A percentile compares a stretch with the other conserved stretches of the same genome.
These are phyloP conservation scores for Diaphora mendica DNA, from an alignment of 2,888 invertebrate genomes.

Conservation along the genomic window DNA sequence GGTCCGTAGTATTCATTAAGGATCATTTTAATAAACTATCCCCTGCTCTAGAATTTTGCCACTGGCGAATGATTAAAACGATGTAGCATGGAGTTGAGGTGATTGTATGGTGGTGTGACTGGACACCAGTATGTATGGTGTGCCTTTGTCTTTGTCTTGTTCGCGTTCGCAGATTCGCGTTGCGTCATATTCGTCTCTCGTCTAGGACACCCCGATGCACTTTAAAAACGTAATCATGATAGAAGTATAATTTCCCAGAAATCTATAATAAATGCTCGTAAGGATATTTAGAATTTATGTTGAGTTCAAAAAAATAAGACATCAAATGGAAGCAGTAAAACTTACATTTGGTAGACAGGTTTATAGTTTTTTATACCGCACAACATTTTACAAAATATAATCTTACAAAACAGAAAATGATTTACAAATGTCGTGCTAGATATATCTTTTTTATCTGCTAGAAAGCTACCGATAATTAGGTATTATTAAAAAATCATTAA, in stretches of 20 bases:
- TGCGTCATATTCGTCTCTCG: too few relatives aligned
- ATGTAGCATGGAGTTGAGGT: too few relatives aligned
- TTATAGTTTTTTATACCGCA: slow-evolving; percentile 32
- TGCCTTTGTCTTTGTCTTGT: too few relatives aligned
- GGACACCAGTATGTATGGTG: too few relatives aligned
- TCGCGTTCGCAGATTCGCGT: too few relatives aligned
- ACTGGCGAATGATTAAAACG: too few relatives aligned
- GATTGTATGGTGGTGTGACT: too few relatives aligned
- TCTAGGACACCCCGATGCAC: neutral
- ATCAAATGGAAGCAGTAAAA: slow-evolving; percentile 4
- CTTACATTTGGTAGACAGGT: slow-evolving; percentile 37
- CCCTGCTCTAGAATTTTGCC: too few relatives aligned
- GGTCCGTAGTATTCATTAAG: too few relatives aligned
- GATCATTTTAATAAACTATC: too few relatives aligned
- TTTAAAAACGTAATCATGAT: neutral
- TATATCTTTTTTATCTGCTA: neutral
- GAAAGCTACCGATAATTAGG: neutral
- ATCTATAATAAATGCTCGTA: neutral
- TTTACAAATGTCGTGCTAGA: neutral
- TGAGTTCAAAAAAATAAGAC: neutral
- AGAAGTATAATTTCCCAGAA: neutral
- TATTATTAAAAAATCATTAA: neutral
- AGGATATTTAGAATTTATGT: neutral
- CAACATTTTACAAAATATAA: slow-evolving; percentile 27
- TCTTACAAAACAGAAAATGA: neutral